Conservation (phyloP, 2,797 vertebrate genomes). For the Catharus ustulatus region DNA sequence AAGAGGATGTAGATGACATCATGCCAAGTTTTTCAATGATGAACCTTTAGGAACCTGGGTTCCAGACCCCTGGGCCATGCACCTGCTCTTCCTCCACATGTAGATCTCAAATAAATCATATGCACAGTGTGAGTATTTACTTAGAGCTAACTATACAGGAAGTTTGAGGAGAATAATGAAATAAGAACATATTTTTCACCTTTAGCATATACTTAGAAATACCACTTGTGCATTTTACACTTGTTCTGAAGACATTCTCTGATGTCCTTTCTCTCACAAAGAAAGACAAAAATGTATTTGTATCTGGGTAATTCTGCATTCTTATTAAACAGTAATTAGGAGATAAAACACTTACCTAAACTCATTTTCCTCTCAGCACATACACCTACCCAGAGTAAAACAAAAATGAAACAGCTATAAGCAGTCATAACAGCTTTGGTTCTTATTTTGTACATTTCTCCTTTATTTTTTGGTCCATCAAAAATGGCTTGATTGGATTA, state of each 20-base stretch:
- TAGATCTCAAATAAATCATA: not conserved
- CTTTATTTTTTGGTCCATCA: rapidly evolving
- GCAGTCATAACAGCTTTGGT: not conserved
- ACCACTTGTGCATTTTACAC: not conserved
- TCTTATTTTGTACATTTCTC: not conserved
- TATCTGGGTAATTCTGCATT: not conserved
- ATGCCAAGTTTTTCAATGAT: rapidly evolving
- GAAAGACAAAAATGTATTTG: not conserved
- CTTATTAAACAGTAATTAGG: not conserved
- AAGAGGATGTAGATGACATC: not conserved
- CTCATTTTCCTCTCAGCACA: not conserved
- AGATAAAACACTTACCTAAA: not conserved
- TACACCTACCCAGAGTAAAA: not conserved
- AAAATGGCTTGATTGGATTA: not conserved
- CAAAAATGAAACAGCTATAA: not conserved
- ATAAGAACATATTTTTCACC: not conserved
- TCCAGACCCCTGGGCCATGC: not conserved
- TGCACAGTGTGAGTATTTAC: not conserved
- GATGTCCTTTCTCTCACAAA: not conserved
- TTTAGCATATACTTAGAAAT: not conserved
- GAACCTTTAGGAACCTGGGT: not conserved
- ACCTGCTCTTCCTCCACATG: not conserved
- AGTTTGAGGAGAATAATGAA: not conserved
- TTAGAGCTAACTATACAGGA: not conserved
- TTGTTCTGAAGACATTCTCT: not conserved